These are phyloP conservation scores for Garra rufa DNA, from an alignment of 2,113 vertebrate species.

Conservation along the genomic window DNA sequence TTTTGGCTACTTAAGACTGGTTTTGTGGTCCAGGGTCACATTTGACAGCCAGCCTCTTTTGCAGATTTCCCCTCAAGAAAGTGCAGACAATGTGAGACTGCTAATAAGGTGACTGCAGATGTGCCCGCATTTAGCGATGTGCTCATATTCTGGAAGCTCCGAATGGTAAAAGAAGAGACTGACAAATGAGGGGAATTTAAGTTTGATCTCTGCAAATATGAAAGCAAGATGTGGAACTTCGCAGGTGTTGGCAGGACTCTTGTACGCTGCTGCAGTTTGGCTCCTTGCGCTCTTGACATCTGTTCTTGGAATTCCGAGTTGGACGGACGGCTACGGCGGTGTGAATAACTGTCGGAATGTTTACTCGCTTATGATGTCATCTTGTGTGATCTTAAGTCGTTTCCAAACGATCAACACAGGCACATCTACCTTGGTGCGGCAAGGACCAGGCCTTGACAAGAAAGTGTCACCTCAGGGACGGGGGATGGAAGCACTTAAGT, in stretches of 20 bases:
- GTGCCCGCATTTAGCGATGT: background rate
- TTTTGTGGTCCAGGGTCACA: no score
- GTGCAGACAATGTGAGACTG: background rate
- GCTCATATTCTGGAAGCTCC: constrained; percentile 3
- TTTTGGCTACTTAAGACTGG: no score
- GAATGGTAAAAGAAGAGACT: constrained; percentile 23
- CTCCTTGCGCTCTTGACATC: constrained; percentile 55
- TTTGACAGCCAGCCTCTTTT: background rate
- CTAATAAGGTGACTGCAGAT: background rate
- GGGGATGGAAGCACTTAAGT: constrained; percentile 66
- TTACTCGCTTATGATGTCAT: constrained; percentile 54
- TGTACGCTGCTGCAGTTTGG: constrained; percentile 46
- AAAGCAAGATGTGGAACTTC: constrained; percentile 41
- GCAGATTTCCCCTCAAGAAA: background rate
- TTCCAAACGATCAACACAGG: constrained; percentile 66
- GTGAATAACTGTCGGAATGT: constrained; percentile 35
- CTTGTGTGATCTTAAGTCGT: constrained; percentile 32
- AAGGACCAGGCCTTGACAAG: constrained; percentile 58
- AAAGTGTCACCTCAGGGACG: constrained; percentile 63
- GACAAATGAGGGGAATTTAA: constrained; percentile 42
- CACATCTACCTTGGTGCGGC: constrained; percentile 70
- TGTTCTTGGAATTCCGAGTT: constrained; percentile 55
- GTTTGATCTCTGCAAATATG: constrained; percentile 26
- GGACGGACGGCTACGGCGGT: background rate
- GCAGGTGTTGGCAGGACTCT: constrained; percentile 30